Evolutionary conservation across 2,797 vertebrate species (phyloP).

Genomic region (Paguma larvata): DNA sequence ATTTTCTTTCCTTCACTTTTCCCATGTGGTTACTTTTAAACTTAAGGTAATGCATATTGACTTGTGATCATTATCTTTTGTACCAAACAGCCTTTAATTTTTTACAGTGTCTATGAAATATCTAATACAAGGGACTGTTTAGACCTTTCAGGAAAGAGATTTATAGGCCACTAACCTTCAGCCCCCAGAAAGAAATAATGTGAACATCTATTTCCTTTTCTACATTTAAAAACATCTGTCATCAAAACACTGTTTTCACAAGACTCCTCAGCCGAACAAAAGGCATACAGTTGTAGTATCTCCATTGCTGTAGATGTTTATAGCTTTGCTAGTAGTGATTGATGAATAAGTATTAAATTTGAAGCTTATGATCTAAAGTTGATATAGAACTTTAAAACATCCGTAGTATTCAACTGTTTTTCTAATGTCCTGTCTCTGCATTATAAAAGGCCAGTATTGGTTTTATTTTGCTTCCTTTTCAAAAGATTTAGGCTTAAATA

Average conservation of each 20-base stretch:
- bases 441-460: background rate
- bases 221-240: background rate
- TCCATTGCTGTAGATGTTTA: background rate
- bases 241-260: background rate
- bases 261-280: background rate
- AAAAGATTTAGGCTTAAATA: slow-evolving; percentile 54
- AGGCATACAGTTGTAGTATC: background rate
- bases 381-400: slow-evolving; percentile 27
- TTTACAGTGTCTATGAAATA: background rate
- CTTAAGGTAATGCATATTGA: background rate
- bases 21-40: slow-evolving; percentile 13
- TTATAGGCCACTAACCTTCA: background rate
- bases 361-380: slow-evolving; percentile 30
- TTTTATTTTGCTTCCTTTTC: slow-evolving; percentile 54
- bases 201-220: slow-evolving; percentile 19
- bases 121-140: background rate
- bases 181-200: background rate
- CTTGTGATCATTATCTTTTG: slow-evolving; percentile 24
- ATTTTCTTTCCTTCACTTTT: slow-evolving; percentile 40
- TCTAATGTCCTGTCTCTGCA: background rate
- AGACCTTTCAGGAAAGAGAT: background rate
- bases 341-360: slow-evolving; percentile 12
- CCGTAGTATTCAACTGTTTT: background rate
- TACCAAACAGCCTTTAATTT: background rate
- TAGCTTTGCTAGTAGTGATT: background rate